Evolutionary conservation across 1,140 invertebrate species (phyloP).

Genomic region (Belonocnema kinseyi): DNA sequence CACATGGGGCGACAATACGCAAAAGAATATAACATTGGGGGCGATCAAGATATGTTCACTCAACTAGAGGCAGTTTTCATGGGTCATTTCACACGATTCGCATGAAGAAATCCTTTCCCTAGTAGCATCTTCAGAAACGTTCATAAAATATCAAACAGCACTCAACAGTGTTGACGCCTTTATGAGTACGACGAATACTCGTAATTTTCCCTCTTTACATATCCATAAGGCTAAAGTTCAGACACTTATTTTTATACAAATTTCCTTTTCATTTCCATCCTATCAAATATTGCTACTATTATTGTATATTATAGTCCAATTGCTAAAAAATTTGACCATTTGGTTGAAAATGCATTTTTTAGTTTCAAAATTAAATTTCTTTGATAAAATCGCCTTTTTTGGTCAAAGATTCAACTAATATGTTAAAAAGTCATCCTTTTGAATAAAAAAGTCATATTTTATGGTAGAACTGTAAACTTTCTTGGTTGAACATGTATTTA

Average conservation of each 20-base stretch:
- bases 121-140: slow-evolving; percentile 23
- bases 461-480: no score
- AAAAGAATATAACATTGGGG: slow-evolving; percentile 21
- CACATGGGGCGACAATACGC: not conserved
- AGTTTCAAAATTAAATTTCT: no score
- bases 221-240: slow-evolving; percentile 9
- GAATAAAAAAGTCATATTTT: no score
- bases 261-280: not conserved
- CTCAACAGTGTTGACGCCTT: slow-evolving; percentile 29
- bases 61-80: slow-evolving; percentile 29
- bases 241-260: slow-evolving; percentile 11
- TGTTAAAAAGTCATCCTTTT: no score
- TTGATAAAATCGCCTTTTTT: no score
- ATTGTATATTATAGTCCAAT: not conserved
- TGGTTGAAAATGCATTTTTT: no score
- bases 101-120: slow-evolving; percentile 29
- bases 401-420: no score
- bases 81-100: slow-evolving; percentile 29
- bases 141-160: slow-evolving; percentile 30
- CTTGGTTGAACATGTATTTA: no score
- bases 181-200: slow-evolving; percentile 3
- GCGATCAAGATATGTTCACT: slow-evolving; percentile 26
- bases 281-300: not conserved
- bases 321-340: no score
- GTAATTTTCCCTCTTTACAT: slow-evolving; percentile 30